Conservation (phyloP, 37 sponge, comb jelly and placozoan genomes). For the Amphimedon queenslandica region DNA sequence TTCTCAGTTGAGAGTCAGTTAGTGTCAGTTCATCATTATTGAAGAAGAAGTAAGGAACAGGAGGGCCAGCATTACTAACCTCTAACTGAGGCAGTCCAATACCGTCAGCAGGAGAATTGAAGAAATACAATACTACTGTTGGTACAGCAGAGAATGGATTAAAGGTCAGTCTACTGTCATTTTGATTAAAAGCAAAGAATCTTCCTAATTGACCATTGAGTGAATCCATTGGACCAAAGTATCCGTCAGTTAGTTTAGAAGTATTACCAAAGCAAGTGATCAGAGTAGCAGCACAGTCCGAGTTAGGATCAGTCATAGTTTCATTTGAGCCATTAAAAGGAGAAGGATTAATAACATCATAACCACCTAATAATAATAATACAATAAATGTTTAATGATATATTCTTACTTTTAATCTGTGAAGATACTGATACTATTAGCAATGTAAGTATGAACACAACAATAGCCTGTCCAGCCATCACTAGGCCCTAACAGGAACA, state of each 20-base stretch:
- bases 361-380: too few relatives aligned
- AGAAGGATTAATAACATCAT: background rate
- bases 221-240: background rate
- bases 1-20: slow-evolving; percentile 2
- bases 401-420: too few relatives aligned
- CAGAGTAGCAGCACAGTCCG: background rate
- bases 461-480: too few relatives aligned
- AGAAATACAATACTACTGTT: slow-evolving; percentile 25
- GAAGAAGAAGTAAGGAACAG: background rate
- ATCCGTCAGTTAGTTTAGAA: background rate
- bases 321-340: background rate
- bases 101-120: slow-evolving; percentile 23
- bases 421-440: too few relatives aligned
- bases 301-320: background rate
- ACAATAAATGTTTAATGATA: too few relatives aligned
- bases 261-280: background rate
- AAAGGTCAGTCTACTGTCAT: background rate
- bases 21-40: slow-evolving; percentile 14
- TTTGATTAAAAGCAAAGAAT: slow-evolving; percentile 31
- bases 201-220: background rate
- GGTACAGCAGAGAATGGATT: background rate
- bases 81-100: slow-evolving; percentile 25
- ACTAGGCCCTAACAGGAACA: too few relatives aligned
- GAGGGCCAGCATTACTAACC: background rate
- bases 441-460: too few relatives aligned